Base-by-base conservation (phyloP, 2,888 invertebrate genomes). In the Abrostola triplasia region DNA sequence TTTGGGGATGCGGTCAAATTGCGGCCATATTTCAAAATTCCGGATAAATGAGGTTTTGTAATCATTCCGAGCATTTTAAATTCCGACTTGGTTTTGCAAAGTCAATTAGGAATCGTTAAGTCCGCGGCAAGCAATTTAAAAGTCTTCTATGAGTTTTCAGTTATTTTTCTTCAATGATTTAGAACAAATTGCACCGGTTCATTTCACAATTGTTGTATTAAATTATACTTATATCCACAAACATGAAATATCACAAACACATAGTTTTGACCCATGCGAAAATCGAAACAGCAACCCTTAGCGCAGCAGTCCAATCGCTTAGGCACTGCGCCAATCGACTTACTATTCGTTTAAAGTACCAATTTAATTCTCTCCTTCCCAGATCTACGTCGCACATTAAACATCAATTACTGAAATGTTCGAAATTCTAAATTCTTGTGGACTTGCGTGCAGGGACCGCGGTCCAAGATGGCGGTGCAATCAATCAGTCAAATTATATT, bases 401-500 rank as follows among this genome's bases (percentile, higher is more conserved):
- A 72, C 61, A 70, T 58, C 73, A 65, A 80, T 80, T 24, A 48
- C 10, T 57, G 57, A 77, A 77, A 79, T 77, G 51, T 77, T 72
- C 76, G 75, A 80, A 80, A 77, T 75, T 72, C 78, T 76, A 72
- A 79, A 74, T 66, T 74, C 62, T 60, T 8, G 67, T 63, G 67
- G 69, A 73, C 69, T 73, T 73, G 80, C 77, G 79, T 79, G 79
- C 65, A 67, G 57, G 54, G 59, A 67, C 13, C 64, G 44, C 59
- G 65, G 37, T 64, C 24, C 71, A 70, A 59, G 66, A 77, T 76
- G 65, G 73, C 60, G 47, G 81, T 71, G 82, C 91, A 84, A 93
- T 93, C 93, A 92, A 91, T 93, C 93, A 92, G 92, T 90, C 92
- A 89, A 92, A 93, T 93, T 93, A 93, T 90, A 91, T 92, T 93